phyloP scores from a whole-genome alignment of 2,888 invertebrate species.

The Eudemis profundana region DNA sequence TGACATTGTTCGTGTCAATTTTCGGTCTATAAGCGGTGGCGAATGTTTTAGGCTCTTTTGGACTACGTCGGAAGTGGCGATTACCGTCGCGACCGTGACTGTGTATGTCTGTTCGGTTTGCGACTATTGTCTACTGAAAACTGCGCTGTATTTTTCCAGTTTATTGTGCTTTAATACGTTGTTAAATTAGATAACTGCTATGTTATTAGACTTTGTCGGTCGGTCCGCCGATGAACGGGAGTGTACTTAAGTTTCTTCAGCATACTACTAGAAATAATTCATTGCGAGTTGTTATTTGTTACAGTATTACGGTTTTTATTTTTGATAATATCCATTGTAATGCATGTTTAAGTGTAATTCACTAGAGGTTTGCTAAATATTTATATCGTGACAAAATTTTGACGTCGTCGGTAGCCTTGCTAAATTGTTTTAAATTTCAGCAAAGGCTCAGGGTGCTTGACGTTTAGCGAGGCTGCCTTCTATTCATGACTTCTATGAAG shows the following conservation, averaged over 20 bases:
- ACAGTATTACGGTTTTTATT: constrained; percentile 29
- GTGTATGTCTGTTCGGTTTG: constrained; percentile 7
- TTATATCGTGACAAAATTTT: constrained; percentile 14
- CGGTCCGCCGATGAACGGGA: background rate
- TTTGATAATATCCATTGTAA: constrained; percentile 27
- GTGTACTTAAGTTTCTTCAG: constrained; percentile 22
- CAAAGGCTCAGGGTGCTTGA: constrained; percentile 27
- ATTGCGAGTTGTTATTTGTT: constrained; percentile 34
- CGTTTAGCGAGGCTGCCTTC: constrained; percentile 9
- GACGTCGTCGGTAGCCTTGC: constrained; percentile 6
- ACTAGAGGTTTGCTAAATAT: constrained; percentile 25
- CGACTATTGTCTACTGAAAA: constrained; percentile 10
- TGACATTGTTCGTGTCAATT: constrained; percentile 39
- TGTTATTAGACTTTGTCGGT: constrained; percentile 13
- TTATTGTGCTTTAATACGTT: constrained; percentile 17
- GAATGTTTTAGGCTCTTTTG: constrained; percentile 5
- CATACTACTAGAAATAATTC: constrained; percentile 33
- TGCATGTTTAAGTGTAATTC: constrained; percentile 15
- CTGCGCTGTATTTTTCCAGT: constrained; percentile 11
- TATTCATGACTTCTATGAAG: constrained; percentile 8
- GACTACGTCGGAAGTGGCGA: background rate
- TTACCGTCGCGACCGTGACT: background rate
- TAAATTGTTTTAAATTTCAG: constrained; percentile 2
- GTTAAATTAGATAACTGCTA: constrained; percentile 1
- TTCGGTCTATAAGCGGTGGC: constrained; percentile 29